These are phyloP conservation scores for Trichomycterus rosablanca DNA, from an alignment of 2,113 vertebrate species.

Conservation along the genomic window DNA sequence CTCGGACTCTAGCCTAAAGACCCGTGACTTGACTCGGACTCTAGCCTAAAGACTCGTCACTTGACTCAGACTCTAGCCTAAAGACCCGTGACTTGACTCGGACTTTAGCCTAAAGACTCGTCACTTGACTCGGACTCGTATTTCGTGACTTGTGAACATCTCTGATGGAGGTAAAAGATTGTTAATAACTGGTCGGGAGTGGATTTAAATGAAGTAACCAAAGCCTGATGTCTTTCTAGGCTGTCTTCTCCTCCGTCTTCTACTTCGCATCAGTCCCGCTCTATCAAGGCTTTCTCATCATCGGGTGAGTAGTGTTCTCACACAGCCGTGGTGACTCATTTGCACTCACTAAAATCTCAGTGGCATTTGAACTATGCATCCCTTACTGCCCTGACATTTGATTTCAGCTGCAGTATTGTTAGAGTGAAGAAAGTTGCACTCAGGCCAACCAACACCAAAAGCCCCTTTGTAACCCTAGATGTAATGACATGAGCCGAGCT, in stretches of 20 bases:
- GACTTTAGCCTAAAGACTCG: too few species aligned
- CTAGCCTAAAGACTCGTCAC: too few species aligned
- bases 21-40: too few species aligned
- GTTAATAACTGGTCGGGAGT: too few species aligned
- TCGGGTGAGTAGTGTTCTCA: constrained; percentile 77
- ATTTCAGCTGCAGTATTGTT: constrained; percentile 52
- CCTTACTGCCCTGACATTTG: constrained; percentile 54
- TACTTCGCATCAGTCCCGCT: constrained; percentile 95
- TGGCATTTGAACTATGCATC: constrained; percentile 37
- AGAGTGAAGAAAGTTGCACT: constrained; percentile 38
- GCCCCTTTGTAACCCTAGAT: constrained; percentile 24
- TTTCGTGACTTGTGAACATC: too few species aligned
- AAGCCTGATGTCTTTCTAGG: constrained; percentile 60
- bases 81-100: too few species aligned
- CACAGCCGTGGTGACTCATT: constrained; percentile 51
- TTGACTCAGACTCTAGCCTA: too few species aligned
- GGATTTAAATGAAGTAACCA: too few species aligned
- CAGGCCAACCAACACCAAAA: too few species aligned
- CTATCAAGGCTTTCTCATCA: constrained; percentile 95
- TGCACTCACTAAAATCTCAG: constrained; percentile 29
- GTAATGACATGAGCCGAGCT: constrained; percentile 17
- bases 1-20: too few species aligned
- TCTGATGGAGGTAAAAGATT: too few species aligned
- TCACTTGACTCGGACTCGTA: too few species aligned
- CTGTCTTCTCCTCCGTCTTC: constrained; percentile 94